Conservation (phyloP, 1,140 invertebrate genomes). For the Drosophila melanogaster region DNA sequence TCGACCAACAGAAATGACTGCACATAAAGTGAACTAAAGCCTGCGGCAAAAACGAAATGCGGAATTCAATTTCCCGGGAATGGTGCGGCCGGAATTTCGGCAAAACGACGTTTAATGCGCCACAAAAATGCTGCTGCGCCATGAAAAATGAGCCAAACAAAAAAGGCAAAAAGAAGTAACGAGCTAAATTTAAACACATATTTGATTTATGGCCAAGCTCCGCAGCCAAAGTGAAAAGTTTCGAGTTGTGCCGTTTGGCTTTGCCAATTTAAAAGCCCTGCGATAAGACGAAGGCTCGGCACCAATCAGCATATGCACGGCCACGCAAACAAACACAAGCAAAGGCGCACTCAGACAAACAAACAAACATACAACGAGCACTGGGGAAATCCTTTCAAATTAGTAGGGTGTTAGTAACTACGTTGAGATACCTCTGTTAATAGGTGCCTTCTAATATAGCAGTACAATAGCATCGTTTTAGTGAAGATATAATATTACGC, state of each 20-base stretch:
- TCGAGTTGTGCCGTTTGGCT: slow-evolving; percentile 47
- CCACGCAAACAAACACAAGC: slow-evolving; percentile 35
- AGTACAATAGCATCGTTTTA: no score
- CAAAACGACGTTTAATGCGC: slow-evolving; percentile 65
- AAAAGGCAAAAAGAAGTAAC: slow-evolving; percentile 6
- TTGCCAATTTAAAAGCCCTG: slow-evolving; percentile 36
- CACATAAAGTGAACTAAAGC: slow-evolving; percentile 59
- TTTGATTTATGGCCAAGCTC: slow-evolving; percentile 61
- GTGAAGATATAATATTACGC: not conserved
- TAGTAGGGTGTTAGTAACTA: no score
- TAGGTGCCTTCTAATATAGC: no score
- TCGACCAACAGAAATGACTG: slow-evolving; percentile 56
- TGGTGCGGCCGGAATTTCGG: slow-evolving; percentile 18
- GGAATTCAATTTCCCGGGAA: slow-evolving; percentile 12
- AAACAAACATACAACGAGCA: slow-evolving; percentile 9
- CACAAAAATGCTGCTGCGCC: slow-evolving; percentile 55
- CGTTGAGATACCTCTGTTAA: no score
- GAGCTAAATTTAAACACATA: slow-evolving; percentile 37
- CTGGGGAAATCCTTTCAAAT: slow-evolving; percentile 5
- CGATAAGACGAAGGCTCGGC: slow-evolving; percentile 58
- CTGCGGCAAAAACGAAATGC: slow-evolving; percentile 27
- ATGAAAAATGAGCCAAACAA: slow-evolving; percentile 62
- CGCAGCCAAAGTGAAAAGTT: slow-evolving; percentile 39
- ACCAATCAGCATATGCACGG: slow-evolving; percentile 72
- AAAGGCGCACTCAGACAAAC: slow-evolving; percentile 9